These are phyloP conservation scores for Salticus scenicus DNA, from an alignment of 2,888 invertebrate species.

Conservation along the genomic window DNA sequence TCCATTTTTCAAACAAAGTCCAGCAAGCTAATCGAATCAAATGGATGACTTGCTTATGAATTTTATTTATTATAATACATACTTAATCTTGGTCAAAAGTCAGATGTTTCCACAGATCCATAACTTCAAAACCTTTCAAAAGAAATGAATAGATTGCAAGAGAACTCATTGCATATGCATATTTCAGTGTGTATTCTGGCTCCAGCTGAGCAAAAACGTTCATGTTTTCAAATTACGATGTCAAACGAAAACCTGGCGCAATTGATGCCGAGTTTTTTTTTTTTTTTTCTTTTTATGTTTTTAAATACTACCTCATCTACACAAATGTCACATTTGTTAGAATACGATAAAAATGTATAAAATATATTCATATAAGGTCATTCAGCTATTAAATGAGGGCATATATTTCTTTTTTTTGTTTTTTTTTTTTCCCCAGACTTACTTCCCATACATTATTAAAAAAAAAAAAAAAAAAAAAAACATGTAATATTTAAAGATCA, in stretches of 20 bases:
- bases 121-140: conserved; percentile 4
- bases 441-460: too few species aligned
- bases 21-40: neutral
- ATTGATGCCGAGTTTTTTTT: neutral
- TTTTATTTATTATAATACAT: conserved; percentile 12
- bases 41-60: neutral
- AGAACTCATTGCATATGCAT: conserved; percentile 7
- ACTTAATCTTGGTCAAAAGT: conserved; percentile 16
- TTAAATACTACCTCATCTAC: neutral
- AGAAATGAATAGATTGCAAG: conserved; percentile 10
- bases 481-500: too few species aligned
- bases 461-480: too few species aligned
- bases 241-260: conserved; percentile 12
- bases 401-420: too few species aligned
- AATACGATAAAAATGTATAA: neutral
- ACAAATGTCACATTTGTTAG: neutral
- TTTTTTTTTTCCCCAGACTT: too few species aligned
- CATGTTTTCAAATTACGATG: conserved; percentile 17
- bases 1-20: neutral
- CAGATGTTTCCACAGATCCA: neutral
- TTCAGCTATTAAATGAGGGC: too few species aligned
- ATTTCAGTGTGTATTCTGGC: neutral
- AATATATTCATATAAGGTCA: too few species aligned
- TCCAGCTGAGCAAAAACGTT: conserved; percentile 12
- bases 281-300: neutral